Percentiles rank a stretch among this genome's conserved stretches.
phyloP scores from a whole-genome alignment of 2,113 vertebrate species.

The Hyaena hyaena region DNA sequence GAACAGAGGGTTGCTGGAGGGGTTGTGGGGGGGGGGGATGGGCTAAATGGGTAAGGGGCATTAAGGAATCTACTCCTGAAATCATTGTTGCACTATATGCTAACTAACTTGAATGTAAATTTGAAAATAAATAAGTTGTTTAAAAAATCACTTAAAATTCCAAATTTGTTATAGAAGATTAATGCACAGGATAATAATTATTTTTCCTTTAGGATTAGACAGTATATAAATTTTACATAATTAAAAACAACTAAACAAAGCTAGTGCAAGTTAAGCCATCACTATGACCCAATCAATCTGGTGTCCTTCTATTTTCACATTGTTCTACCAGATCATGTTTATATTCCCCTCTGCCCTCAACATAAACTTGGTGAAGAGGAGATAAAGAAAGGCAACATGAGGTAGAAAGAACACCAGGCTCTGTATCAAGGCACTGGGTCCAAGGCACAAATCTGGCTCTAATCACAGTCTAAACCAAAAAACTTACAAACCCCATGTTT shows the following conservation, averaged over 20 bases:
- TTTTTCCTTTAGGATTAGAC: conserved; percentile 38
- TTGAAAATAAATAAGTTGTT: too few relatives aligned
- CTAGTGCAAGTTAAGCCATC: not conserved
- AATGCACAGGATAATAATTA: not conserved
- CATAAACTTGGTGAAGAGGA: not conserved
- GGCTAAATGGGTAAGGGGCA: too few relatives aligned
- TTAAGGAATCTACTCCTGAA: too few relatives aligned
- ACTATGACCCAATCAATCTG: not conserved
- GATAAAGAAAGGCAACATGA: not conserved
- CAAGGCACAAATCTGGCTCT: not conserved
- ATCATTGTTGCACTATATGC: too few relatives aligned
- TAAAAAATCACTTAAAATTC: conserved; percentile 42
- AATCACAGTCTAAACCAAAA: not conserved
- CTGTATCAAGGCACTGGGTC: not conserved
- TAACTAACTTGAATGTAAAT: too few relatives aligned
- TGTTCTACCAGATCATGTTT: not conserved
- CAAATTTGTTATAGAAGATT: conserved; percentile 1
- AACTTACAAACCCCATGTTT: not conserved
- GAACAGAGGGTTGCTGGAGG: too few relatives aligned
- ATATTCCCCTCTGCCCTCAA: not conserved
- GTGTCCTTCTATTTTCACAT: not conserved
- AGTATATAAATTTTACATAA: conserved; percentile 4
- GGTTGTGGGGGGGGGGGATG: too few relatives aligned
- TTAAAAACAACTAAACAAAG: conserved; percentile 9
- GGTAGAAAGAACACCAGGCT: not conserved